Evolutionary conservation across 2,113 vertebrate species (phyloP).

Genomic region (Caranx melampygus): DNA sequence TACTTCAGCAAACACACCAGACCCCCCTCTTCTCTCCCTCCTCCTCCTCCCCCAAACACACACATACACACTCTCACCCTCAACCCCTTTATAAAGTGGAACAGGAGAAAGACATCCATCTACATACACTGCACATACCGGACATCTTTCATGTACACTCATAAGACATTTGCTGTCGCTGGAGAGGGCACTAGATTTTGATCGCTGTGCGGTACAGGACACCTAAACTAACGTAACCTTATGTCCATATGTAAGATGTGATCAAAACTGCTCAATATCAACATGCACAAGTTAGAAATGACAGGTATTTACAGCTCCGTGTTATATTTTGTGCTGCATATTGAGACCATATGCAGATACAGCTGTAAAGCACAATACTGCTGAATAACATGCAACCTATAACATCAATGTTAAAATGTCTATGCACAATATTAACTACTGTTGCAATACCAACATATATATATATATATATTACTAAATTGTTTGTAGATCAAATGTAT

Average conservation of each 20-base stretch:
- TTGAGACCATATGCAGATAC: not conserved
- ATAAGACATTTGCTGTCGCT: constrained; percentile 74
- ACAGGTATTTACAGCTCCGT: not conserved
- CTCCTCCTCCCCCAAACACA: not conserved
- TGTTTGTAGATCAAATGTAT: too few relatives aligned
- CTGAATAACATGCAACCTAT: not conserved
- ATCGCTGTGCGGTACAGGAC: constrained; percentile 22
- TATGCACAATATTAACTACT: not conserved
- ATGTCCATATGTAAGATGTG: constrained; percentile 8
- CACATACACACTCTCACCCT: not conserved
- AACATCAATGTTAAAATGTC: not conserved
- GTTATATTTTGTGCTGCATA: constrained; percentile 1
- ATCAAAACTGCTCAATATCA: not conserved
- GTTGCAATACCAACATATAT: not conserved
- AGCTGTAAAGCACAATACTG: not conserved
- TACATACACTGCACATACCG: constrained; percentile 59
- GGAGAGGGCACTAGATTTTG: constrained; percentile 45
- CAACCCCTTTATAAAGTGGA: constrained; percentile 59
- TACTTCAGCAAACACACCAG: constrained; percentile 71
- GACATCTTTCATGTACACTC: constrained; percentile 61
- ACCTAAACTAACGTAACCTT: constrained; percentile 4
- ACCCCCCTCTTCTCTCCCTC: not conserved
- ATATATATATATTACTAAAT: too few relatives aligned
- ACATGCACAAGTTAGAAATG: not conserved
- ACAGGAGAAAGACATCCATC: constrained; percentile 51